Base-by-base conservation (phyloP, 2,888 invertebrate species). In the Sympetrum striolatum region DNA sequence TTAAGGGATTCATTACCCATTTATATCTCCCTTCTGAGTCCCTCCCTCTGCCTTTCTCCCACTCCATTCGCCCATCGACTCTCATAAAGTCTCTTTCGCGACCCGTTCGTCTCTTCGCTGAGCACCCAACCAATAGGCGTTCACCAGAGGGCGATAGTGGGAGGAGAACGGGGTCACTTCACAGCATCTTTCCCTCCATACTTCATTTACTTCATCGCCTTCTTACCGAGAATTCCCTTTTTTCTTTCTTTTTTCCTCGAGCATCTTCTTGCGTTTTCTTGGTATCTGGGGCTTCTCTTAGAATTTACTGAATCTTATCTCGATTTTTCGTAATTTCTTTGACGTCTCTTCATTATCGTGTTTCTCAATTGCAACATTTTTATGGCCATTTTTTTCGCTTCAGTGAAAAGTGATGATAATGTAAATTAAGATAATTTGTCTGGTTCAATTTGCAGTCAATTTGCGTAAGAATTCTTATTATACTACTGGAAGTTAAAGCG, bases 1-100 rank as follows among this genome's bases (percentile, higher is more conserved):
- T 64, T 60, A 86, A 86, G 86, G 60, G 37, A 60, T 60, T 86
- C 86, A 64, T 86, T 60, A 86, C 86, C 35, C 60, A 86, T 86
- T 37, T 86, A 86, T 60, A 58, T 39, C 86, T 86, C 81, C 53
- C 53, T 18, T 53, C 53, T 25, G 81, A 48, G 53, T 31, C 81
- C 81, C 2, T 39, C 39, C 39, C 39, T 82, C 82, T 60, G 60
- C 22, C 18, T 12, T 15, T 60, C 35, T 37, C 80, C 80, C 80
- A 15, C 35, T 80, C 12, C 81, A 0, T 31, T 8, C 82, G 31
- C 58, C 82, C 58, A 31, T 86, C 39, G 22, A 15, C 15, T 37
- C 35, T 31, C 35, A 35, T 60, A 58, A 31, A 35, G 82, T 37
- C 58, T 60, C 73, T 73, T 73, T 73, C 73, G 73, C 73, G 73